phyloP scores from a whole-genome alignment of 1,140 invertebrate genomes.

The Pachypeltis micranthus region DNA sequence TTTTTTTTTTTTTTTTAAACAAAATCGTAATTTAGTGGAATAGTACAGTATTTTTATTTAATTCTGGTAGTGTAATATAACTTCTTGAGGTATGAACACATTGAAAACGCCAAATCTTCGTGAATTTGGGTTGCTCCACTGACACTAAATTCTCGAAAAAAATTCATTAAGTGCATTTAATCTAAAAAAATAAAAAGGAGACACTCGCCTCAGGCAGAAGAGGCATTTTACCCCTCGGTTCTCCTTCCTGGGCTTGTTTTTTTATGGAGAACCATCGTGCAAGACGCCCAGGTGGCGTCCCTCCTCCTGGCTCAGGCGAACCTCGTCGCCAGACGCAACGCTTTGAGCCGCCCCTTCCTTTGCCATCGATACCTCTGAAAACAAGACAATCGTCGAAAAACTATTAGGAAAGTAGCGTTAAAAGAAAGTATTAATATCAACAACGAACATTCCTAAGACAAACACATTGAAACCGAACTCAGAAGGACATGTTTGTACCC shows the following conservation, averaged over 20 bases:
- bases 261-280: conserved; percentile 70
- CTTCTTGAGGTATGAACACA: too few relatives aligned
- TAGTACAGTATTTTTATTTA: too few relatives aligned
- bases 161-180: background rate
- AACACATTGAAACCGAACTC: too few relatives aligned
- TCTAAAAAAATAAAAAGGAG: conserved; percentile 22
- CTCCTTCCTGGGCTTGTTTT: conserved; percentile 26
- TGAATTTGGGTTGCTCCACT: too few relatives aligned
- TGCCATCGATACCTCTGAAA: conserved; percentile 42
- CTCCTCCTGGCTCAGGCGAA: conserved; percentile 25
- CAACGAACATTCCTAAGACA: too few relatives aligned
- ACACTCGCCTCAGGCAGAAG: conserved; percentile 61
- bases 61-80: too few relatives aligned
- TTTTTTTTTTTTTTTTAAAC: too few relatives aligned
- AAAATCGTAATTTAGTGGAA: too few relatives aligned
- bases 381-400: conserved; percentile 3
- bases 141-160: too few relatives aligned
- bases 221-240: conserved; percentile 51
- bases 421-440: background rate
- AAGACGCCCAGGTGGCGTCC: conserved; percentile 47
- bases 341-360: conserved; percentile 39
- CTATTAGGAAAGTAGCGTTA: too few relatives aligned
- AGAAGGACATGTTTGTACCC: too few relatives aligned
- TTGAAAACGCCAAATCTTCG: too few relatives aligned
- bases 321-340: conserved; percentile 38